Percentiles rank a stretch among this genome's conserved stretches.
phyloP scores from a whole-genome alignment of 1,140 invertebrate species.

The Pseudachorutes palmiensis region DNA sequence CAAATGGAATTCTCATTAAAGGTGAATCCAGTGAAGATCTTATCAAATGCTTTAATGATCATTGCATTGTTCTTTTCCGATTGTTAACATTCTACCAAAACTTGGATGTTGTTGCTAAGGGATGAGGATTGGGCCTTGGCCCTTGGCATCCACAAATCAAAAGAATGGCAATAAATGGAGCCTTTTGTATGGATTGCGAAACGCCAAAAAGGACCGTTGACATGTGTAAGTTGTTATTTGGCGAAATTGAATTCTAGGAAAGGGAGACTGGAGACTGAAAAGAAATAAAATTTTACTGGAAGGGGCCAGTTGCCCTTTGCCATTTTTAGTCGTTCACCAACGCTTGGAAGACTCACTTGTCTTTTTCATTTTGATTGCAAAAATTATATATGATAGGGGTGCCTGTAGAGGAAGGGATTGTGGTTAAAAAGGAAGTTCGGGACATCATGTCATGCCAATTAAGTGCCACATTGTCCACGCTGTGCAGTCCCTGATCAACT shows the following conservation, averaged over 20 bases:
- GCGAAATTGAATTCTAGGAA: not conserved
- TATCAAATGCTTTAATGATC: not conserved
- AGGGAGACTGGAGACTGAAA: not conserved
- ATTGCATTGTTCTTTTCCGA: no score
- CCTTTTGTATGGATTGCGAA: no score
- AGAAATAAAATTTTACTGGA: not conserved
- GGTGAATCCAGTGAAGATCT: not conserved
- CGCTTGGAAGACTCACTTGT: not conserved
- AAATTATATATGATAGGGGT: no score
- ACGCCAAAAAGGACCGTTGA: no score
- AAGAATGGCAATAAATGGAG: not conserved
- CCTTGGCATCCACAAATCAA: not conserved
- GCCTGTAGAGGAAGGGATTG: no score
- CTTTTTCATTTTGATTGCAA: not conserved
- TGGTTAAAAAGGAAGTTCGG: no score
- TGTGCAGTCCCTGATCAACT: no score
- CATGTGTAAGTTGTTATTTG: no score
- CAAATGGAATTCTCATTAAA: not conserved
- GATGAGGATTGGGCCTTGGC: not conserved
- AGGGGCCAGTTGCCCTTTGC: not conserved
- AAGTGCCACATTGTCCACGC: not conserved
- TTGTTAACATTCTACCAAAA: no score
- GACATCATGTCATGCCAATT: conserved; percentile 1
- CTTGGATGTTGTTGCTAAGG: not conserved
- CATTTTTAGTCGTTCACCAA: not conserved